These are phyloP conservation scores for Manis pentadactyla DNA, from an alignment of 2,797 vertebrate genomes.

Conservation along the genomic window DNA sequence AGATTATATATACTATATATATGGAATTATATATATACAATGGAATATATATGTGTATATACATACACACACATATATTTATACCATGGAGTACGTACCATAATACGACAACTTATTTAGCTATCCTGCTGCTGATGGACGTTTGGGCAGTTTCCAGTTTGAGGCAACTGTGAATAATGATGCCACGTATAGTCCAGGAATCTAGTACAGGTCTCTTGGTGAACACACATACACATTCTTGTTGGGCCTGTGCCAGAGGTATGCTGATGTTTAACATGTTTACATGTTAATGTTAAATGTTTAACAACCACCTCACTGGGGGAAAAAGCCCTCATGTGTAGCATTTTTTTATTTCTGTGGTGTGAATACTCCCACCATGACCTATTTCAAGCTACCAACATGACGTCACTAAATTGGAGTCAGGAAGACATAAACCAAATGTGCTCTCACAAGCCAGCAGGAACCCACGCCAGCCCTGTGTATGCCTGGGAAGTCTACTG, in stretches of 20 bases:
- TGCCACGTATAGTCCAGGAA: not conserved
- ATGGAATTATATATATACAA: too few relatives aligned
- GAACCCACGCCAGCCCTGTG: conserved; percentile 26
- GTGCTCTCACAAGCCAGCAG: not conserved
- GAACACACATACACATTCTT: not conserved
- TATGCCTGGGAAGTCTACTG: not conserved
- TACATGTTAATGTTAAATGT: not conserved
- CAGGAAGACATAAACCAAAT: not conserved
- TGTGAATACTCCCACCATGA: not conserved
- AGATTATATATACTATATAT: too few relatives aligned
- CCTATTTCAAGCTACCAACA: conserved; percentile 35
- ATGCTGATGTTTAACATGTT: not conserved
- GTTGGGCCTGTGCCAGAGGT: not conserved
- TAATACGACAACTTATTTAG: not conserved
- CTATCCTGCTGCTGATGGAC: not conserved
- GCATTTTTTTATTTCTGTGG: conserved; percentile 36
- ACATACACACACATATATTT: too few relatives aligned
- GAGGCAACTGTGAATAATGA: not conserved
- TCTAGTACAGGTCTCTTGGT: not conserved
- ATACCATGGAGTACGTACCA: not conserved
- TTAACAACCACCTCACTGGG: not conserved
- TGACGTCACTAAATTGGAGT: conserved; percentile 33
- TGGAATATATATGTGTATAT: too few relatives aligned
- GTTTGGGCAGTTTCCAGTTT: not conserved
- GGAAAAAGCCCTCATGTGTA: not conserved